These are phyloP conservation scores for Watsonalla binaria DNA, from an alignment of 2,888 invertebrate species.

Conservation along the genomic window DNA sequence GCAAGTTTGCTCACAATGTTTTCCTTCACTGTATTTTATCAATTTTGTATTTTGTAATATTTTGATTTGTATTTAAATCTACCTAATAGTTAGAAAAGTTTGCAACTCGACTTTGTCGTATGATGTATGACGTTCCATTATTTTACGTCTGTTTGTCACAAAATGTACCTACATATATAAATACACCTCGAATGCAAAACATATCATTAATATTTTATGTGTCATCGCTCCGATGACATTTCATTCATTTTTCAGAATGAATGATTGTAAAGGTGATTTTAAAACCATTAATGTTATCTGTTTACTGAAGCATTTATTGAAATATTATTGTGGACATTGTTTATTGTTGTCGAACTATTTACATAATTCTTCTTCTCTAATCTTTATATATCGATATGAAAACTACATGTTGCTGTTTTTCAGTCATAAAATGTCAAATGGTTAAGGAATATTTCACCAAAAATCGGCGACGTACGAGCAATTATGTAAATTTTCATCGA, in stretches of 20 bases:
- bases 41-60: too few species aligned
- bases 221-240: slow-evolving; percentile 4
- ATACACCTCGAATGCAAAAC: neutral
- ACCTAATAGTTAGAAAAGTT: too few species aligned
- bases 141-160: neutral
- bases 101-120: neutral
- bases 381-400: too few species aligned
- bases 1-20: too few species aligned
- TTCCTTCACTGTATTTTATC: too few species aligned
- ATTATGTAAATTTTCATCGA: slow-evolving; percentile 61
- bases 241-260: slow-evolving; percentile 24
- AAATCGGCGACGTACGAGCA: slow-evolving; percentile 36
- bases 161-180: too few species aligned
- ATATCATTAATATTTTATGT: neutral
- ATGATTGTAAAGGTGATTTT: slow-evolving; percentile 15
- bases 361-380: too few species aligned
- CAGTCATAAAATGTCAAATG: neutral
- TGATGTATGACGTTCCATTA: neutral
- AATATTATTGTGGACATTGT: too few species aligned
- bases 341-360: too few species aligned
- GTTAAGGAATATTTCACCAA: slow-evolving; percentile 16
- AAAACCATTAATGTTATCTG: neutral
- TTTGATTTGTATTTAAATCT: too few species aligned
- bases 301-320: neutral
- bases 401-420: neutral